phyloP scores from a whole-genome alignment of 2,113 vertebrate species.

The Bolborhynchus lineola region DNA sequence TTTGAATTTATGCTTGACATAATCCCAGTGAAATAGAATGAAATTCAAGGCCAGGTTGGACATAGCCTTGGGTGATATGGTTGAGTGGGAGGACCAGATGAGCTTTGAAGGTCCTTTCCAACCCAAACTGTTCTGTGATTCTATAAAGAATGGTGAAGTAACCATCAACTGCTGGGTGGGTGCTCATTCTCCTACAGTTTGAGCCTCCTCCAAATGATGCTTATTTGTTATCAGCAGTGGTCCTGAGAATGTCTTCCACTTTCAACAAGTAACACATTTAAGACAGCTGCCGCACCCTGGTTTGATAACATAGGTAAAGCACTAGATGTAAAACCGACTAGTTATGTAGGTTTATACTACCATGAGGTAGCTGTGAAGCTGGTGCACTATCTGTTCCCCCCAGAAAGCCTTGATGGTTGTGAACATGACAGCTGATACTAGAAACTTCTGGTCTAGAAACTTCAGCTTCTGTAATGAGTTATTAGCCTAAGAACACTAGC shows the following conservation, averaged over 20 bases:
- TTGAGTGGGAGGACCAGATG: too few species aligned
- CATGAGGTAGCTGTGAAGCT: neutral
- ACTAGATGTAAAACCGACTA: neutral
- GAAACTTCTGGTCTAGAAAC: neutral
- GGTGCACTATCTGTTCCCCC: neutral
- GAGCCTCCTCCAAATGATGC: neutral
- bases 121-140: too few species aligned
- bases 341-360: neutral
- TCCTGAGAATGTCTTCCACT: neutral
- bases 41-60: neutral
- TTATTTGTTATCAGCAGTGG: neutral
- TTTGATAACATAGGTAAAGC: neutral
- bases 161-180: neutral
- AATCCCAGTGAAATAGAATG: slow-evolving; percentile 23
- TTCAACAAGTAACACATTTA: neutral
- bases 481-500: neutral
- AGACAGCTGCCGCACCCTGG: neutral
- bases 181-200: neutral
- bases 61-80: too few species aligned
- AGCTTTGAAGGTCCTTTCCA: too few species aligned
- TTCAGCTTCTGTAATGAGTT: neutral
- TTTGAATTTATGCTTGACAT: slow-evolving; percentile 46
- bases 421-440: neutral
- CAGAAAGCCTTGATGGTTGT: accelerated
- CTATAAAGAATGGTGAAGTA: slow-evolving; percentile 4